Evolutionary conservation across 2,113 vertebrate genomes (phyloP), one percentile per base, ranked within the genome.

Genomic region (Eulemur rufifrons): DNA sequence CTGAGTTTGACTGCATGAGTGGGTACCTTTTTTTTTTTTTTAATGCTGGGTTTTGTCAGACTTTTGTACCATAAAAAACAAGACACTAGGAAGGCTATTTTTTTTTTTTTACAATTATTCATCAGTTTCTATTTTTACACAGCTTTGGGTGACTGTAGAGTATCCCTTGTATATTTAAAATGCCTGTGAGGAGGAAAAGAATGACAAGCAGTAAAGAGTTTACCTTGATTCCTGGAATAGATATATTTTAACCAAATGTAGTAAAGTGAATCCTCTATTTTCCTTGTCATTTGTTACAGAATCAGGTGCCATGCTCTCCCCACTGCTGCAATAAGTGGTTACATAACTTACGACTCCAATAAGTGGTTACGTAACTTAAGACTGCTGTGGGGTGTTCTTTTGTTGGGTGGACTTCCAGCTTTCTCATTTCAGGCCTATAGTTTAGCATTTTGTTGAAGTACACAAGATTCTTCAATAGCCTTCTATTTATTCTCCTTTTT

Each of bases 401-500:
- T 13, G 37, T 34, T 71, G 45, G 25, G 10, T 66, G 15, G 25
- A 71, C 85, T 93, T 95, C 37, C 2, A 6, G 68, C 39, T 71
- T 64, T 91, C 82, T 81, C 50, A 20, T 86, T 84, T 95, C 17
- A 85, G 50, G 4, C 17, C 3, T 94, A 37, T 61, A 74, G 17
- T 73, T 80, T 45, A 86, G 54, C 50, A 66, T 89, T 76, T 34
- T 91, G 39, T 89, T 81, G 42, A 95, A 47, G 50, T 50, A 52
- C 21, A 54, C 54, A 74, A 45, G 20, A 61, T 94, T 95, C 17
- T 71, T 95, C 29, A 47, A 29, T 73, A 71, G 29, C 21, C 64
- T 59, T 80, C 68, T 89, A 81, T 95, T 90, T 95, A 61, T 76
- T 84, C 37, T 74, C 9, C n/a, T 88, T 93, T 93, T 87, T 64